These are phyloP conservation scores for Pteropus rufus DNA, from an alignment of 2,797 vertebrate species.

Conservation along the genomic window DNA sequence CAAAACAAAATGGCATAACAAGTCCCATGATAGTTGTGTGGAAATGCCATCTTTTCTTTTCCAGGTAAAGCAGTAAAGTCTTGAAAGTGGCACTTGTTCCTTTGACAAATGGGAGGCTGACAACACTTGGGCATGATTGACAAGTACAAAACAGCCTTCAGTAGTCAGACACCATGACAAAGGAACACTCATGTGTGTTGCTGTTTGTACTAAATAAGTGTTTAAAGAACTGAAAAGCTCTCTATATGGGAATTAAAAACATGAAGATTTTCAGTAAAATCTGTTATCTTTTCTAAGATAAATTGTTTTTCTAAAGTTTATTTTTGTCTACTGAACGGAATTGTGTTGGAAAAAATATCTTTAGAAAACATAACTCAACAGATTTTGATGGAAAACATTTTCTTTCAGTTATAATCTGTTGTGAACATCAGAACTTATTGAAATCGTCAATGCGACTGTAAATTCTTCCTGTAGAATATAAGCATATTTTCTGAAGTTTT, in stretches of 20 bases:
- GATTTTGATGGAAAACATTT: slow-evolving; percentile 71
- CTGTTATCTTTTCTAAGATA: slow-evolving; percentile 48
- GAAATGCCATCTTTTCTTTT: slow-evolving; percentile 13
- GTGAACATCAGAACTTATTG: slow-evolving; percentile 74
- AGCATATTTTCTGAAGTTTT: slow-evolving; percentile 77
- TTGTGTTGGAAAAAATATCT: slow-evolving; percentile 46
- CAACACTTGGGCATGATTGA: neutral
- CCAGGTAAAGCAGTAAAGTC: neutral
- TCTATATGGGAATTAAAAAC: neutral
- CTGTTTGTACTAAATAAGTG: neutral
- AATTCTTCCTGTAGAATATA: slow-evolving; percentile 70
- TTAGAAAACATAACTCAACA: slow-evolving; percentile 68
- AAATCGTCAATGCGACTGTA: slow-evolving; percentile 65
- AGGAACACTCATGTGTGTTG: neutral
- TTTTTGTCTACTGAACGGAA: neutral
- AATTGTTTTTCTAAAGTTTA: slow-evolving; percentile 43
- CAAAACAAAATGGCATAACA: neutral
- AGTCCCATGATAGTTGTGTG: neutral
- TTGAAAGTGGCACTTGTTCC: neutral
- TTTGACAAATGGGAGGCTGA: slow-evolving; percentile 21
- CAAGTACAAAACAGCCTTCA: neutral
- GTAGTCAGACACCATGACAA: neutral
- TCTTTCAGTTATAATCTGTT: slow-evolving; percentile 66
- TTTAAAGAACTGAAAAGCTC: slow-evolving; percentile 9
- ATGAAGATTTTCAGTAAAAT: neutral